These are phyloP conservation scores for Priocnemis perturbator DNA, from an alignment of 2,888 invertebrate genomes.

Conservation along the genomic window DNA sequence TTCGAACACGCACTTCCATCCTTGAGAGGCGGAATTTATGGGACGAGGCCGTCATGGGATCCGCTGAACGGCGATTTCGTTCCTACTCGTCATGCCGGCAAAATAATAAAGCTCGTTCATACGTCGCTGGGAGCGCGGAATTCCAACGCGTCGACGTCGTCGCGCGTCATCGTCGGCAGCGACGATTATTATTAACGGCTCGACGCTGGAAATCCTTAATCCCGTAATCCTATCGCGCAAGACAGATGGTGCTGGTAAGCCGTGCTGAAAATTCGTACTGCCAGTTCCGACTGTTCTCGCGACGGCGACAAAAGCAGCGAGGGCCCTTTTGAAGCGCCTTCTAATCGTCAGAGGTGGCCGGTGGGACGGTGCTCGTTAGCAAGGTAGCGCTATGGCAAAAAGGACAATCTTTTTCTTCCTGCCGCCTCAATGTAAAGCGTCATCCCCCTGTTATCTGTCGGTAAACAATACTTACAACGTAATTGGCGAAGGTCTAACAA, in stretches of 20 bases:
- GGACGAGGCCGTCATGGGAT: constrained; percentile 63
- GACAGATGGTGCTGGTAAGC: constrained; percentile 59
- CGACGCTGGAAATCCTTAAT: constrained; percentile 58
- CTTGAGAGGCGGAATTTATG: constrained; percentile 70
- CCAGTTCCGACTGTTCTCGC: constrained; percentile 22
- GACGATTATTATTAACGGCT: constrained; percentile 60
- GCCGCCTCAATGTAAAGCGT: no score
- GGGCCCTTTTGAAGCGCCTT: constrained; percentile 12
- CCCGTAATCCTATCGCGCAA: constrained; percentile 60
- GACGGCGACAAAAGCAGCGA: constrained; percentile 10
- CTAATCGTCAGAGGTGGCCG: constrained; percentile 6
- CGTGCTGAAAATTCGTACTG: constrained; percentile 41
- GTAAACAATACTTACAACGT: no score
- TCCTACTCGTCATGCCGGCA: constrained; percentile 24
- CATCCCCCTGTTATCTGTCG: no score
- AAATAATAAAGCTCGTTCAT: constrained; percentile 9
- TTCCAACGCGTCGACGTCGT: constrained; percentile 12
- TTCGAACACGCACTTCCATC: constrained; percentile 60
- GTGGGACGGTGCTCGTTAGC: not conserved
- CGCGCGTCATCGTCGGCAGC: constrained; percentile 26
- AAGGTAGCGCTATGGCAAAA: not conserved
- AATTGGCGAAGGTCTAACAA: no score
- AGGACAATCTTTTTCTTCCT: no score
- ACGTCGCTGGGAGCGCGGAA: constrained; percentile 8
- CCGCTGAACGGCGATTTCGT: constrained; percentile 49